Percentiles rank a stretch among this genome's conserved stretches.
Conservation (phyloP, 2,113 vertebrate genomes). For the Sinocyclocheilus grahami region DNA sequence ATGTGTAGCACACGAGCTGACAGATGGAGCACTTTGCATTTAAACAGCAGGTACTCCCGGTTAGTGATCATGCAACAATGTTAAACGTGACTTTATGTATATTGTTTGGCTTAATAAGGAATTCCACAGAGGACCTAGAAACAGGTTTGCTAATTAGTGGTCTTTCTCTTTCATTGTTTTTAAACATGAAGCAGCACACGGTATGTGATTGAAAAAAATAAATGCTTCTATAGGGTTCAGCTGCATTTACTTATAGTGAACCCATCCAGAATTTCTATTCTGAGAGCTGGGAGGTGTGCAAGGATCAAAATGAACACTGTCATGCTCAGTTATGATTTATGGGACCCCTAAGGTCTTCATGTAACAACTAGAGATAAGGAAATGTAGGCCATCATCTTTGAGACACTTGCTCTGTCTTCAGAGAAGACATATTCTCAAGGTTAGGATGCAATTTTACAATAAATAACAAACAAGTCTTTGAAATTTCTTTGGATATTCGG, state of each 20-base stretch:
- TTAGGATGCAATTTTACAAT: background rate
- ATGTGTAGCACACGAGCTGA: constrained; percentile 1
- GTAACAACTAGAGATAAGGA: background rate
- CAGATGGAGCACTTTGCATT: constrained; percentile 19
- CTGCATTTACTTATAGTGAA: background rate
- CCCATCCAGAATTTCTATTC: background rate
- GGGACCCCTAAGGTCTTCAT: constrained; percentile 15
- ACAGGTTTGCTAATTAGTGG: background rate
- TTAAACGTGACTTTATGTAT: background rate
- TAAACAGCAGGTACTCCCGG: constrained; percentile 18
- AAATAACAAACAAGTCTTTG: constrained; percentile 1
- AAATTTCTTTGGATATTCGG: background rate
- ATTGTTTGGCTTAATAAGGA: constrained; percentile 4
- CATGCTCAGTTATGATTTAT: constrained; percentile 22
- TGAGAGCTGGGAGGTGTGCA: background rate
- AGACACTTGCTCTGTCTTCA: background rate
- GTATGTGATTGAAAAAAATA: background rate
- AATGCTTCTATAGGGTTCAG: background rate
- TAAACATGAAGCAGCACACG: background rate
- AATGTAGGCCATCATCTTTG: constrained; percentile 15
- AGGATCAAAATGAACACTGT: background rate
- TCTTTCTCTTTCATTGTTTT: background rate
- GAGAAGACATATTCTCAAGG: background rate
- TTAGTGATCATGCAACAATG: constrained; percentile 10
- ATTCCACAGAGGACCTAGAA: background rate